Conservation (phyloP, 2,113 vertebrate genomes). For the Tyto alba region DNA sequence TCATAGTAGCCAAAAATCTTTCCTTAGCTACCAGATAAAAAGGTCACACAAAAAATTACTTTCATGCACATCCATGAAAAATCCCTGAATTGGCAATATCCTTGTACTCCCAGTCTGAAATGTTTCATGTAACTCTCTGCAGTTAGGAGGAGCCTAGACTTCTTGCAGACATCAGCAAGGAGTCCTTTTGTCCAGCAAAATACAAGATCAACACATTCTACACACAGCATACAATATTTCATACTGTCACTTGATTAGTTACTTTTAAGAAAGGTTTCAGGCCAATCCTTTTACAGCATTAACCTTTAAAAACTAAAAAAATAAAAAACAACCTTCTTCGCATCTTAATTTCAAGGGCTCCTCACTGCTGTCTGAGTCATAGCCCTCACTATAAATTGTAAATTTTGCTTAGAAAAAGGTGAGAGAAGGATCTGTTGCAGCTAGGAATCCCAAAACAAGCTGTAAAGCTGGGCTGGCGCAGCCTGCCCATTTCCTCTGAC, state of each 20-base stretch:
- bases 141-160: neutral
- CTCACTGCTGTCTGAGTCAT: neutral
- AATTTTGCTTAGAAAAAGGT: neutral
- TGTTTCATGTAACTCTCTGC: neutral
- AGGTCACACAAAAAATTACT: neutral
- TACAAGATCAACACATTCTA: neutral
- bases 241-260: neutral
- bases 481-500: neutral
- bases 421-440: neutral
- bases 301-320: neutral
- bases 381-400: neutral
- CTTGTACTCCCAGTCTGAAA: rapidly evolving
- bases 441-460: neutral
- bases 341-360: neutral
- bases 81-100: neutral
- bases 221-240: neutral
- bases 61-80: neutral
- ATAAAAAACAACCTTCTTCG: neutral
- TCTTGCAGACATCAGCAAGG: neutral
- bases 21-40: neutral
- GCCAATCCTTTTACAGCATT: neutral
- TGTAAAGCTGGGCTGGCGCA: neutral
- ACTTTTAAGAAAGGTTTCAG: neutral
- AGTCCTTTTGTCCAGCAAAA: neutral
- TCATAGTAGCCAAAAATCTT: neutral